phyloP scores from a whole-genome alignment of 2,888 invertebrate species.

The Mesorhabditis belari region DNA sequence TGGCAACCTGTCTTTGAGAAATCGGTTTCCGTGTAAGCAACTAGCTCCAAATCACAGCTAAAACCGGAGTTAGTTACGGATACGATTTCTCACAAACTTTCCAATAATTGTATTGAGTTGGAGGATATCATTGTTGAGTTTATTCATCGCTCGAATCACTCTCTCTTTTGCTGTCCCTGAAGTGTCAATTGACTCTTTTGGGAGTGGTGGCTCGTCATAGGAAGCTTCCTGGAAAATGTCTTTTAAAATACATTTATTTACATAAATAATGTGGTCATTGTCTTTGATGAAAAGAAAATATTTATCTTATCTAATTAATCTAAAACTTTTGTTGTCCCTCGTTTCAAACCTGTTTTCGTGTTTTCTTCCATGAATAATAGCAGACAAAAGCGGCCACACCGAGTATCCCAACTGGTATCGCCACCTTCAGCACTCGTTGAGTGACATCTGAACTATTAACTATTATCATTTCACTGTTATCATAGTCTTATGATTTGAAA shows the following conservation, averaged over 20 bases:
- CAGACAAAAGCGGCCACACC: not conserved
- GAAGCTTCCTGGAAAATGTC: not conserved
- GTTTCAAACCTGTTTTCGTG: too few relatives aligned
- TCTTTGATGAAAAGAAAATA: not conserved
- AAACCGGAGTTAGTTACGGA: not conserved
- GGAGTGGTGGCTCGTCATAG: not conserved
- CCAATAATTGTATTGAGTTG: not conserved
- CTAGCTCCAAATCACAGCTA: not conserved
- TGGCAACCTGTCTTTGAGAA: too few relatives aligned
- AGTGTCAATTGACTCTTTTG: not conserved
- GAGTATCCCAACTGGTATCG: not conserved
- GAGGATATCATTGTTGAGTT: not conserved
- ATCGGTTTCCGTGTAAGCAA: not conserved
- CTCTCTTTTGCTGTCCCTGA: not conserved
- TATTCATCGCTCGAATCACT: not conserved
- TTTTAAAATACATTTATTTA: not conserved
- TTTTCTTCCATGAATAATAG: not conserved
- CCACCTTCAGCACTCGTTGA: not conserved
- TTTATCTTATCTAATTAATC: not conserved
- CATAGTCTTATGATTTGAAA: not conserved
- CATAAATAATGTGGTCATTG: too few relatives aligned
- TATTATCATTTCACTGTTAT: not conserved
- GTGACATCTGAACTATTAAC: not conserved
- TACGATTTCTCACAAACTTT: too few relatives aligned
- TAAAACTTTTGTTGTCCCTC: not conserved